Conservation (phyloP, 2,797 vertebrate species). For the Scomberomorus guttatus region DNA sequence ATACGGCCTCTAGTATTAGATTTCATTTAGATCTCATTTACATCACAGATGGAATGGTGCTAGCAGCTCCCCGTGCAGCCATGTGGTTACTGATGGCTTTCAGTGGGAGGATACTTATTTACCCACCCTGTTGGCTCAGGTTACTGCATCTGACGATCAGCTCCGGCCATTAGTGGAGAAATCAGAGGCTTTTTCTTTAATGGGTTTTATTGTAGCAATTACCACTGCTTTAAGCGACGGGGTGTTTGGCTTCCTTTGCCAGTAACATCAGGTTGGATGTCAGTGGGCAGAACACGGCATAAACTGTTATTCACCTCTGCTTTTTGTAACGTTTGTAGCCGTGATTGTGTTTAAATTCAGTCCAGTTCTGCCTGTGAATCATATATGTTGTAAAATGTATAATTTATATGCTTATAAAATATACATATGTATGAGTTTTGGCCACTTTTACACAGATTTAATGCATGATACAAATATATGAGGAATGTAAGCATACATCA, state of each 20-base stretch:
- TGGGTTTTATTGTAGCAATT: slow-evolving; percentile 67
- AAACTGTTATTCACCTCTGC: slow-evolving; percentile 1
- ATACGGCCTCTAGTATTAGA: slow-evolving; percentile 71
- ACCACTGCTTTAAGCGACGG: slow-evolving; percentile 43
- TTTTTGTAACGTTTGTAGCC: neutral
- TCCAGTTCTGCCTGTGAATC: neutral
- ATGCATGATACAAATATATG: neutral
- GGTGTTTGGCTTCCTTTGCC: slow-evolving; percentile 35
- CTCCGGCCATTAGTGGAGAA: slow-evolving; percentile 62
- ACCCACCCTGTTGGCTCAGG: slow-evolving; percentile 57
- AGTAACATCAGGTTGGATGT: slow-evolving; percentile 21
- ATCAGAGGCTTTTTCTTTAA: slow-evolving; percentile 65
- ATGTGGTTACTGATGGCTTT: slow-evolving; percentile 73
- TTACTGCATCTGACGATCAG: slow-evolving; percentile 65
- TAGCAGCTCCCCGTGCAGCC: slow-evolving; percentile 64
- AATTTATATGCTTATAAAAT: neutral
- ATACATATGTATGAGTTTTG: neutral
- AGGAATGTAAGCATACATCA: no score
- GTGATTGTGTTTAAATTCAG: neutral
- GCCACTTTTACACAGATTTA: neutral
- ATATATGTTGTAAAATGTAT: neutral
- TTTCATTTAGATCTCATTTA: slow-evolving; percentile 80
- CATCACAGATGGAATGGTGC: slow-evolving; percentile 71
- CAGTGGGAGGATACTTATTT: slow-evolving; percentile 71
- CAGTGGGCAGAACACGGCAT: slow-evolving; percentile 5